phyloP scores from a whole-genome alignment of 2,888 invertebrate genomes.

The Mesoligia furuncula region DNA sequence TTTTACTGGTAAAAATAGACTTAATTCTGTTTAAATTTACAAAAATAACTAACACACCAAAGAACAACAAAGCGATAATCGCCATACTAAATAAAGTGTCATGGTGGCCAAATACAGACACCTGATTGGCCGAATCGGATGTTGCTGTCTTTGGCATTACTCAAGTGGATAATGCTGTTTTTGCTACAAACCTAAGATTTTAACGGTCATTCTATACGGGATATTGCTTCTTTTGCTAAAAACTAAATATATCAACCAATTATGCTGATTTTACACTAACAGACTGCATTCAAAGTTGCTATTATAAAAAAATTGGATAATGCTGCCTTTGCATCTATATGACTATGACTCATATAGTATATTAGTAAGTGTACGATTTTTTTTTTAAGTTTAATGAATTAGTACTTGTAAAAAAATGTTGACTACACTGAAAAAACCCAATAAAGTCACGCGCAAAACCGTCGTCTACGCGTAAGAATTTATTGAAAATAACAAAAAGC shows the following conservation, averaged over 20 bases:
- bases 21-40: slow-evolving; percentile 10
- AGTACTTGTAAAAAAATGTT: too few species aligned
- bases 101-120: slow-evolving; percentile 28
- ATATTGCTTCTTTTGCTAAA: slow-evolving; percentile 25
- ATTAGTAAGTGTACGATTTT: too few species aligned
- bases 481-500: too few species aligned
- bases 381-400: too few species aligned
- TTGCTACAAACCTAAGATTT: slow-evolving; percentile 23
- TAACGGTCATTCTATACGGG: slow-evolving; percentile 30
- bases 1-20: slow-evolving; percentile 23
- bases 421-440: too few species aligned
- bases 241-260: slow-evolving; percentile 18
- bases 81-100: slow-evolving; percentile 32
- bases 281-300: slow-evolving; percentile 20
- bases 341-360: slow-evolving; percentile 5
- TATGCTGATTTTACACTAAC: slow-evolving; percentile 14
- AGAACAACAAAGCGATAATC: slow-evolving; percentile 25
- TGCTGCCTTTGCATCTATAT: slow-evolving; percentile 23
- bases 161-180: slow-evolving; percentile 20
- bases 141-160: slow-evolving; percentile 22
- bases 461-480: too few species aligned
- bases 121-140: slow-evolving; percentile 29
- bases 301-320: slow-evolving; percentile 5
- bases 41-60: slow-evolving; percentile 11
- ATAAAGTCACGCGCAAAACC: too few species aligned